These are phyloP conservation scores for Thyatira batis DNA, from an alignment of 2,888 invertebrate species.

Conservation along the genomic window DNA sequence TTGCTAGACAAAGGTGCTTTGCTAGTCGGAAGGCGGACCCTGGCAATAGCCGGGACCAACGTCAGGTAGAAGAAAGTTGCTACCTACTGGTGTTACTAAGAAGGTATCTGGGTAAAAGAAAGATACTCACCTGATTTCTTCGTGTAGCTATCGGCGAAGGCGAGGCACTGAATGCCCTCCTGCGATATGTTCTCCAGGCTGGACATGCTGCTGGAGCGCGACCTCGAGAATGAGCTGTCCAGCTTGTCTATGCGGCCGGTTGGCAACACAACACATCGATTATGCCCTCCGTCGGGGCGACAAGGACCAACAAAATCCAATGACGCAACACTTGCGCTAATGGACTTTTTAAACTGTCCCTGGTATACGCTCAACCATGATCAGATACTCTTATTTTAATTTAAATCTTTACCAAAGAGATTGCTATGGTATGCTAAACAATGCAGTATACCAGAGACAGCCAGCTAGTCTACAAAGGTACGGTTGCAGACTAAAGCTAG, in stretches of 20 bases:
- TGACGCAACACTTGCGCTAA: neutral
- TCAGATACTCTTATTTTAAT: no score
- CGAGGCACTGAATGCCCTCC: slow-evolving; percentile 97
- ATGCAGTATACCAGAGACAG: slow-evolving; percentile 9
- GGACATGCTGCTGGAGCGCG: slow-evolving; percentile 98
- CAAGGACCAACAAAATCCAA: neutral
- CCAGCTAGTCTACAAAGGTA: slow-evolving; percentile 46
- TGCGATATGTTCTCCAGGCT: slow-evolving; percentile 98
- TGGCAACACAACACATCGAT: slow-evolving; percentile 60
- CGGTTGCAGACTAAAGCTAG: slow-evolving; percentile 63
- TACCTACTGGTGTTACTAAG: no score
- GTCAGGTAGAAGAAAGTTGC: no score
- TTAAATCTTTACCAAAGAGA: neutral
- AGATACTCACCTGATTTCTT: slow-evolving; percentile 92
- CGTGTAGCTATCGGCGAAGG: slow-evolving; percentile 97
- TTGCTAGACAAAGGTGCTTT: no score
- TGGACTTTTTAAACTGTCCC: neutral
- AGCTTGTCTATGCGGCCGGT: slow-evolving; percentile 94
- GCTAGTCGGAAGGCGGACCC: no score
- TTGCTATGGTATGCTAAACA: slow-evolving; percentile 7
- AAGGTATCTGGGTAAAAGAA: neutral
- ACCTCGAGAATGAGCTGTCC: slow-evolving; percentile 98
- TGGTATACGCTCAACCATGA: neutral
- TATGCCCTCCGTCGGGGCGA: slow-evolving; percentile 44
- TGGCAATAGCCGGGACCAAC: no score